Evolutionary conservation across 2,888 invertebrate genomes (phyloP).

Genomic region (Trissonchulus latispiculum): DNA sequence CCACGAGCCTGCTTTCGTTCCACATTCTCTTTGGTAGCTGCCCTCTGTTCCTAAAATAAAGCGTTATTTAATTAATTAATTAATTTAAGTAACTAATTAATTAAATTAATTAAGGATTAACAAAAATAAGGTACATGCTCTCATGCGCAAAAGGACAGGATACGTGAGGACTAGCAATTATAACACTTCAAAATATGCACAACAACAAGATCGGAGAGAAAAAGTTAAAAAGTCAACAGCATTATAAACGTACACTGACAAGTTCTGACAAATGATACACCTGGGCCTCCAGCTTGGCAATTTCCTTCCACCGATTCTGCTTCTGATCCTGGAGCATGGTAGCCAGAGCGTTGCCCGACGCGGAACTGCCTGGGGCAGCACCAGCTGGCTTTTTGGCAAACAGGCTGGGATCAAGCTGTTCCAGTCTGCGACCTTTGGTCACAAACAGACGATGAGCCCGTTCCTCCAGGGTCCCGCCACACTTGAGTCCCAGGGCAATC

Average conservation of each 20-base stretch:
- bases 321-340: too few species aligned
- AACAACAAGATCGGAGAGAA: too few species aligned
- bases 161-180: too few species aligned
- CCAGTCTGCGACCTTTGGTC: slow-evolving; percentile 74
- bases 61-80: too few species aligned
- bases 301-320: slow-evolving; percentile 64
- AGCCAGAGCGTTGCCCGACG: neutral
- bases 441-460: slow-evolving; percentile 88
- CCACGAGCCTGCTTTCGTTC: slow-evolving; percentile 93
- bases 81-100: too few species aligned
- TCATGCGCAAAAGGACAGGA: too few species aligned
- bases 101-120: too few species aligned
- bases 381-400: slow-evolving; percentile 76
- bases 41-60: slow-evolving; percentile 61
- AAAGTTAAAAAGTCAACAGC: too few species aligned
- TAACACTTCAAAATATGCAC: too few species aligned
- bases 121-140: too few species aligned
- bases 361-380: neutral
- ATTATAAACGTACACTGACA: slow-evolving; percentile 55
- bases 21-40: slow-evolving; percentile 91
- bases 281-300: slow-evolving; percentile 76
- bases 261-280: slow-evolving; percentile 76
- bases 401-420: slow-evolving; percentile 76
- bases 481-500: slow-evolving; percentile 90
- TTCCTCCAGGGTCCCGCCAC: slow-evolving; percentile 95